A percentile compares a stretch with the other conserved stretches of the same genome.
Conservation (phyloP, 1,140 invertebrate species). For the Macrostomum lignano region DNA sequence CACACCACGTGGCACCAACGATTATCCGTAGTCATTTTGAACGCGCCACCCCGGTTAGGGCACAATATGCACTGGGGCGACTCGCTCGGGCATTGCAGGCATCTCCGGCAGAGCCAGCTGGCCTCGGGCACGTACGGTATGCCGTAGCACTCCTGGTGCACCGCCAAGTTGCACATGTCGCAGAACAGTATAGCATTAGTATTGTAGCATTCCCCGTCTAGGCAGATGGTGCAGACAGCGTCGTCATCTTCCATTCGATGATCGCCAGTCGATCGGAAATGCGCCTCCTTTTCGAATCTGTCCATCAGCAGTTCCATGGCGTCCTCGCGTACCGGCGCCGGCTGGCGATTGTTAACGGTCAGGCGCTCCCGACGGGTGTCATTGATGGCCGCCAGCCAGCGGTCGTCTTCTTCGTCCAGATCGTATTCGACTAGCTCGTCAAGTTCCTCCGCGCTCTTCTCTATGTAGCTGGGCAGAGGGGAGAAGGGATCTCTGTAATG, state of each 20-base stretch:
- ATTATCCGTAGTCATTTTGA: slow-evolving; percentile 73
- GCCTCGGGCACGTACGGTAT: slow-evolving; percentile 95
- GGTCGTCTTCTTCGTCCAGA: slow-evolving; percentile 73
- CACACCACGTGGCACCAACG: slow-evolving; percentile 95
- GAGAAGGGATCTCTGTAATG: too few relatives aligned
- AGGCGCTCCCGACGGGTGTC: slow-evolving; percentile 56
- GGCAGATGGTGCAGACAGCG: slow-evolving; percentile 74
- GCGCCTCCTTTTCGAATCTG: slow-evolving; percentile 67
- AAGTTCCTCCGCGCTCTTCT: slow-evolving; percentile 66
- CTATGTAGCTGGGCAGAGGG: too few relatives aligned
- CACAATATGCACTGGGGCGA: slow-evolving; percentile 84
- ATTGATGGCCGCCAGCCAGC: slow-evolving; percentile 56
- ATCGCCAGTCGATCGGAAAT: slow-evolving; percentile 38
- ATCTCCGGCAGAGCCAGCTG: slow-evolving; percentile 77
- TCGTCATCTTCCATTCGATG: slow-evolving; percentile 65
- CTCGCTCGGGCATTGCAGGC: slow-evolving; percentile 70
- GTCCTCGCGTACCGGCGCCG: slow-evolving; percentile 24
- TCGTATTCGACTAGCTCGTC: slow-evolving; percentile 83
- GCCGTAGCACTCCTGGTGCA: slow-evolving; percentile 96
- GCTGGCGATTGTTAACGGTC: slow-evolving; percentile 45
- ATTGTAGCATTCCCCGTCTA: slow-evolving; percentile 73
- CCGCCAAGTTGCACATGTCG: slow-evolving; percentile 95
- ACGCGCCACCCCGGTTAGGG: slow-evolving; percentile 85
- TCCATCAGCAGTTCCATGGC: slow-evolving; percentile 68
- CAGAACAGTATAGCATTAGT: slow-evolving; percentile 84